Conservation (phyloP, 2,888 invertebrate genomes). For the Cryptocheilus praepositus region DNA sequence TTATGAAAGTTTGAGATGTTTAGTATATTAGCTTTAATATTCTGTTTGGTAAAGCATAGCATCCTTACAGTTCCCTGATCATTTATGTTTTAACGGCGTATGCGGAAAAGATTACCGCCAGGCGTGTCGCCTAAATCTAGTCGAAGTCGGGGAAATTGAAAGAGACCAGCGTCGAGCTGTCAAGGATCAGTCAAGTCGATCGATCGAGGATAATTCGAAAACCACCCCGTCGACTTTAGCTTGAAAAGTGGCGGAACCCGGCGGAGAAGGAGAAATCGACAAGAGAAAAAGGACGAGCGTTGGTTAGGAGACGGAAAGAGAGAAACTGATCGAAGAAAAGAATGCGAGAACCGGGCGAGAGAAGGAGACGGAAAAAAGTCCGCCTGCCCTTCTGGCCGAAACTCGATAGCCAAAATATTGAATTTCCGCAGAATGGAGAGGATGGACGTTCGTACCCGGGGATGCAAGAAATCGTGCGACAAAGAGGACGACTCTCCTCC, state of each 20-base stretch:
- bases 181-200: slow-evolving; percentile 19
- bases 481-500: slow-evolving; percentile 37
- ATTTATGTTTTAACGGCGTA: no score
- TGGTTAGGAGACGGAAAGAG: neutral
- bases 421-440: slow-evolving; percentile 56
- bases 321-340: slow-evolving; percentile 18
- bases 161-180: slow-evolving; percentile 27
- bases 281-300: slow-evolving; percentile 25
- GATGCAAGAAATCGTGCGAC: slow-evolving; percentile 48
- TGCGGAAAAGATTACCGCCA: slow-evolving; percentile 11
- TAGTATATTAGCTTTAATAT: no score
- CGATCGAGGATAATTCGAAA: slow-evolving; percentile 4
- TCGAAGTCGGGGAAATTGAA: slow-evolving; percentile 31
- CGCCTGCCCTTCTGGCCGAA: slow-evolving; percentile 38
- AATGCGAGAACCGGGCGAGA: slow-evolving; percentile 24
- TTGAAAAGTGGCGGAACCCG: neutral
- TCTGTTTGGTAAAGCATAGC: no score
- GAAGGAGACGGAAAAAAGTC: slow-evolving; percentile 26
- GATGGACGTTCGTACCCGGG: slow-evolving; percentile 18
- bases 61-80: no score
- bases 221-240: slow-evolving; percentile 7
- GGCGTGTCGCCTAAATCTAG: slow-evolving; percentile 15
- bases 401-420: slow-evolving; percentile 71
- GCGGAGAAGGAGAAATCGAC: slow-evolving; percentile 21
- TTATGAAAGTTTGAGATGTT: no score